Evolutionary conservation across 2,797 vertebrate species (phyloP).

Genomic region (Perodicticus potto): DNA sequence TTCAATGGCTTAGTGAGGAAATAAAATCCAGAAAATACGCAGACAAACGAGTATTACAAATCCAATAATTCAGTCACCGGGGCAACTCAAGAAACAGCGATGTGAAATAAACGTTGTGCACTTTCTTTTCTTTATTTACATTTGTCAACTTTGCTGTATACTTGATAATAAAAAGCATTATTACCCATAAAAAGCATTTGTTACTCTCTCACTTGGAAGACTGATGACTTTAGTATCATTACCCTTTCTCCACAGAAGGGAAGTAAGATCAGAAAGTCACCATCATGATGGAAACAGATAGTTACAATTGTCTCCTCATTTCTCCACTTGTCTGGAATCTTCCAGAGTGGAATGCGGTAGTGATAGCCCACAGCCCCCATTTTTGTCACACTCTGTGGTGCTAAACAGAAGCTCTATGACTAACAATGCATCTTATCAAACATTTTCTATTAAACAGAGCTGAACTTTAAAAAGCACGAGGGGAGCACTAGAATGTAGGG

Average conservation of each 20-base stretch:
- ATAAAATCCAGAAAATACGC: conserved; percentile 39
- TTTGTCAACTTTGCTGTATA: not conserved
- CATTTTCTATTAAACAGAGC: not conserved
- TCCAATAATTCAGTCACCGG: not conserved
- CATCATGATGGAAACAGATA: not conserved
- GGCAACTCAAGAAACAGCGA: not conserved
- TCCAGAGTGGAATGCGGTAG: not conserved
- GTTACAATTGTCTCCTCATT: not conserved
- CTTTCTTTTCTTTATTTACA: not conserved
- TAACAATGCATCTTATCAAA: not conserved
- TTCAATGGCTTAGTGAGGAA: not conserved
- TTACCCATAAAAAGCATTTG: not conserved
- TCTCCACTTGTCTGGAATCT: not conserved
- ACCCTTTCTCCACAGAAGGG: not conserved
- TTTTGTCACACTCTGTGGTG: not conserved
- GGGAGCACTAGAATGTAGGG: not conserved
- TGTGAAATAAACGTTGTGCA: not conserved
- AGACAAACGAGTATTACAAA: not conserved
- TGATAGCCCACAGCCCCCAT: too few species aligned
- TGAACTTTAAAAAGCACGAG: not conserved
- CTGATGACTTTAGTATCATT: not conserved
- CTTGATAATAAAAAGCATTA: not conserved
- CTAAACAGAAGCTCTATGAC: not conserved
- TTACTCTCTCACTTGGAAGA: not conserved
- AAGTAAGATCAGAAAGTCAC: not conserved